Evolutionary conservation across 2,888 invertebrate species (phyloP).

Genomic region (Tromatobia lineatoria): DNA sequence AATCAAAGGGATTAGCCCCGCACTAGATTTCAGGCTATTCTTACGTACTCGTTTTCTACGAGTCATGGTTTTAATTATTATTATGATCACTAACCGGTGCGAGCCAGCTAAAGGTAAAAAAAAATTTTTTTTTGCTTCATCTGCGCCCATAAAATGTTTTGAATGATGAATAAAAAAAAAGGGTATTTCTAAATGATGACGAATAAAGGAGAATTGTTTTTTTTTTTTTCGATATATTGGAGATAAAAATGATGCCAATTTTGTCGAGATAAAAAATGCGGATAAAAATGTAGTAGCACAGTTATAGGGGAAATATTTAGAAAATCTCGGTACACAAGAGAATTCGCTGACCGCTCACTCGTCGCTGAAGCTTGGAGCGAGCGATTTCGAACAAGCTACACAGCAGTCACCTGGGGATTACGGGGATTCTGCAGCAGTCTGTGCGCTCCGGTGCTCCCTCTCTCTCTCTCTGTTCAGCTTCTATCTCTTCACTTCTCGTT

Average conservation of each 20-base stretch:
- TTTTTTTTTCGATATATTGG: too few relatives aligned
- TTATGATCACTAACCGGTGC: too few relatives aligned
- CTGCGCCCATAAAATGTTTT: too few relatives aligned
- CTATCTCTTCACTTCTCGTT: constrained; percentile 73
- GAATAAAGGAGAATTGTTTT: too few relatives aligned
- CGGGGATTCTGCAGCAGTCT: constrained; percentile 67
- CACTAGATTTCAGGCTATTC: neutral
- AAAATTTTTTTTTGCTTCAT: too few relatives aligned
- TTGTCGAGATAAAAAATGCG: too few relatives aligned
- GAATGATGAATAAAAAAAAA: too few relatives aligned
- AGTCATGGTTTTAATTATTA: neutral
- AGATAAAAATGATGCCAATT: too few relatives aligned
- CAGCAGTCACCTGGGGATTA: constrained; percentile 80
- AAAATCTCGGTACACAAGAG: neutral
- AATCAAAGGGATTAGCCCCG: constrained; percentile 75
- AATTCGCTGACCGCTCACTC: constrained; percentile 19
- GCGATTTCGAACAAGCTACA: constrained; percentile 70
- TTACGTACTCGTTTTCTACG: constrained; percentile 7
- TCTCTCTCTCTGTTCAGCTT: constrained; percentile 44
- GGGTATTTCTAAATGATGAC: too few relatives aligned
- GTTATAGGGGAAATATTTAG: neutral
- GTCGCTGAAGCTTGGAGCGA: constrained; percentile 5
- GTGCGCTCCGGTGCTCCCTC: constrained; percentile 37
- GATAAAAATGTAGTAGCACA: neutral
- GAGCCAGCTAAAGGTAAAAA: too few relatives aligned